Evolutionary conservation across 2,113 vertebrate species (phyloP).

Genomic region (Caranx melampygus): DNA sequence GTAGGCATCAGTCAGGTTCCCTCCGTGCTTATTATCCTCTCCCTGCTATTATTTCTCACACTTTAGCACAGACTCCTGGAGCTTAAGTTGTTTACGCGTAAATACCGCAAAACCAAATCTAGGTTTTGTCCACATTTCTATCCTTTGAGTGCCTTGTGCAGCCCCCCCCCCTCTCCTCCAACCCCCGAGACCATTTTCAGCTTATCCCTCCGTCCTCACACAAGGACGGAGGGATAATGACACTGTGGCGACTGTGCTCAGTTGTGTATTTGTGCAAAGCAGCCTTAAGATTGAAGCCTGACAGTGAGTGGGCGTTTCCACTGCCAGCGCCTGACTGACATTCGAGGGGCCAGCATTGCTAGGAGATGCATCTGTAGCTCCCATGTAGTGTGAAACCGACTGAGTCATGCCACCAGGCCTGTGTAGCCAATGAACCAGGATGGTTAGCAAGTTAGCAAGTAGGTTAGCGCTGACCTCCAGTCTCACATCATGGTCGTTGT

Average conservation of each 20-base stretch:
- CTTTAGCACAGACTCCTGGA: constrained; percentile 21
- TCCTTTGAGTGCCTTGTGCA: not conserved
- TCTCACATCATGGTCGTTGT: too few relatives aligned
- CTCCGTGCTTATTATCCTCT: constrained; percentile 26
- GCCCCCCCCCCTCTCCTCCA: constrained; percentile 14
- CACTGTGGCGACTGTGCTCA: not conserved
- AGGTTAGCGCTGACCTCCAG: too few relatives aligned
- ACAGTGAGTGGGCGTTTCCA: not conserved
- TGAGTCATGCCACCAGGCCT: not conserved
- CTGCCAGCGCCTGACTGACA: not conserved
- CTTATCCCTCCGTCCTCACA: not conserved
- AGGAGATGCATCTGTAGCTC: not conserved
- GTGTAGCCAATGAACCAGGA: not conserved
- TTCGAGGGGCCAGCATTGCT: not conserved
- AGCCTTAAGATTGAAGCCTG: not conserved
- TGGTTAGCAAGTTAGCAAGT: too few relatives aligned
- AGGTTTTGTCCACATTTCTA: not conserved
- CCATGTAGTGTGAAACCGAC: not conserved
- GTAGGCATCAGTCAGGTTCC: constrained; percentile 48
- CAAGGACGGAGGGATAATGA: not conserved
- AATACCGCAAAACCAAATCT: not conserved
- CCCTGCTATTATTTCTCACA: constrained; percentile 19
- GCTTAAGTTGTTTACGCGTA: constrained; percentile 21
- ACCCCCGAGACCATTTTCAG: not conserved
- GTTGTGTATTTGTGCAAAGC: not conserved